These are phyloP conservation scores for Deroplatys truncata DNA, from an alignment of 2,888 invertebrate species.

Conservation along the genomic window DNA sequence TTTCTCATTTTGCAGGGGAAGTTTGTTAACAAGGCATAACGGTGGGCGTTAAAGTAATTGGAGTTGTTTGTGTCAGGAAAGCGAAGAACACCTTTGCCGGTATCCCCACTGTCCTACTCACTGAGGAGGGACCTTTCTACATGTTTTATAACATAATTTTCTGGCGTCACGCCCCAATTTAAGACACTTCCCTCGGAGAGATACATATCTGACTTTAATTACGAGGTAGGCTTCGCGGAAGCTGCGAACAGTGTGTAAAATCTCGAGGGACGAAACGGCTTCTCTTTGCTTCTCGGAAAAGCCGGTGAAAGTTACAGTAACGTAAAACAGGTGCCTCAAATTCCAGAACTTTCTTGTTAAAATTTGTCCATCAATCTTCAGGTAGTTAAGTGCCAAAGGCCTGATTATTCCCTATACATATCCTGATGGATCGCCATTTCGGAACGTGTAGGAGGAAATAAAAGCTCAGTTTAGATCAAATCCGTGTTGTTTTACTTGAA, in stretches of 20 bases:
- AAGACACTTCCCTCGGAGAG: constrained; percentile 7
- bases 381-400: too few relatives aligned
- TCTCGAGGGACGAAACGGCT: neutral
- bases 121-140: neutral
- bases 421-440: too few relatives aligned
- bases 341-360: neutral
- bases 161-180: constrained; percentile 1
- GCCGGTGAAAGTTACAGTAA: neutral
- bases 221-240: neutral
- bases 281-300: too few relatives aligned
- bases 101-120: neutral
- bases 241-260: neutral
- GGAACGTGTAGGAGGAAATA: too few relatives aligned
- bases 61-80: neutral
- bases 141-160: constrained; percentile 5
- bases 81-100: too few relatives aligned
- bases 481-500: too few relatives aligned
- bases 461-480: too few relatives aligned
- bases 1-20: neutral
- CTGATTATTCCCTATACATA: too few relatives aligned
- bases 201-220: constrained; percentile 13
- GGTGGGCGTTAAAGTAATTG: neutral
- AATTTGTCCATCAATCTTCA: too few relatives aligned
- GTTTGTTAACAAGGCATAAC: neutral
- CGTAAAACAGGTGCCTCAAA: neutral